Conservation (phyloP, 92 coral and sea anemone genomes). For the Siderastrea siderea region DNA sequence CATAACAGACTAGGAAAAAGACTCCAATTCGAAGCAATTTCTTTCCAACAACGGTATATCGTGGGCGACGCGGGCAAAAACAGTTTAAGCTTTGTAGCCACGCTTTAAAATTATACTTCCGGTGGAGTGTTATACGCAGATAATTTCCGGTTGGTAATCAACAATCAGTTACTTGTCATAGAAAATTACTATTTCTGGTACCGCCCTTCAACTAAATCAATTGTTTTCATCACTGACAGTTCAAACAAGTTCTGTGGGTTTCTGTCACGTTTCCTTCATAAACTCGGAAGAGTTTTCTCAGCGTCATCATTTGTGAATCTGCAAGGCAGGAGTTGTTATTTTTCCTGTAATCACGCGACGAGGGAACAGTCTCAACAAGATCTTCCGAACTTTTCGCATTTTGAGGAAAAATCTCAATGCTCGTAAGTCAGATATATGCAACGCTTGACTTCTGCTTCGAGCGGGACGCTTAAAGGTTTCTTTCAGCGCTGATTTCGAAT, state of each 20-base stretch:
- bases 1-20: constrained; percentile 4
- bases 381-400: background rate
- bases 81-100: constrained; percentile 35
- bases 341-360: background rate
- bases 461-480: background rate
- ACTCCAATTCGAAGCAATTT: constrained; percentile 4
- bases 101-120: constrained; percentile 32
- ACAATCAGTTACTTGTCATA: background rate
- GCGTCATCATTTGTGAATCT: constrained; percentile 23
- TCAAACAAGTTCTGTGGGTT: constrained; percentile 16
- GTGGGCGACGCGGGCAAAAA: constrained; percentile 37
- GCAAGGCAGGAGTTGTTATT: background rate
- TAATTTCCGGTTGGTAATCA: background rate
- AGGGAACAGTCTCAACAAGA: background rate
- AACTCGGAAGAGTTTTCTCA: background rate
- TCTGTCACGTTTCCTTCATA: constrained; percentile 43
- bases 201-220: constrained; percentile 10
- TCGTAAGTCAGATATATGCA: background rate
- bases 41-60: constrained; percentile 3
- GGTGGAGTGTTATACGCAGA: background rate
- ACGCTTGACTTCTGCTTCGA: background rate
- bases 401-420: constrained; percentile 13
- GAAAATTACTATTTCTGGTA: background rate
- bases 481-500: background rate
- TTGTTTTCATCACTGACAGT: constrained; percentile 13